Base-by-base conservation (phyloP, 2,113 vertebrate genomes). In the Dasyornis broadbenti region DNA sequence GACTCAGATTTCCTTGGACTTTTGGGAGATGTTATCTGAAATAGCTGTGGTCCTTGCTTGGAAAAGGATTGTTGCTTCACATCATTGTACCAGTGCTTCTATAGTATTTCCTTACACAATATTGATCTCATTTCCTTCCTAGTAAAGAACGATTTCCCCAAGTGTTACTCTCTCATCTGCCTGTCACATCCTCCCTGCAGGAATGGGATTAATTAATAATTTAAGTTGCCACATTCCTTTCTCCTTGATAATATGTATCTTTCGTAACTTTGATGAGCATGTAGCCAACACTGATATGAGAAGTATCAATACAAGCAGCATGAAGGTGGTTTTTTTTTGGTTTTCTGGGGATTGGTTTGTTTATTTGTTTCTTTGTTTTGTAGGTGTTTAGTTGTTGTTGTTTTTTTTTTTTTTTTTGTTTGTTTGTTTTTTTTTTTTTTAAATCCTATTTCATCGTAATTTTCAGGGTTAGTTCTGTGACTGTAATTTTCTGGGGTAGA, bases 271-370 rank as follows among this genome's bases (percentile, higher is more conserved):
- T 70, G n/a, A 42, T 64, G 39, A 90, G 12, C 33, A 31, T 23
- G 19, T 77, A 88, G 65, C n/a, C 42, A 72, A 30, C 8, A n/a
- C 22, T 63, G 35, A 33, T 57, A 39, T 17, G 28, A 86, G 4
- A 82, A 13, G 4, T 30, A 45, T 49, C 30, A 69, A 37, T 42
- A 44, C 21, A 82, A 87, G n/a, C 13, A 49, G 16, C 27, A 39
- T 39, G 73, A 72, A 64, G 21, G 11, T 9, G 6, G 5, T 8
- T 8, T 28, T 39, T 56, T 65, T 42, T 11, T 54, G n/a, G 22
- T 13, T 13, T 63, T 61, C 14, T 5, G 7, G 4, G 19, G 6
- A 1, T 37, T 20, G 1, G 3, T 40, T 56, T n/a, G 12, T 27
- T 57, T n/a, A 14, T 27, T 52, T 9, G 4, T 39, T 56, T n/a